These are phyloP conservation scores for Drosophila triauraria DNA, from an alignment of 1,140 invertebrate species.

Conservation along the genomic window DNA sequence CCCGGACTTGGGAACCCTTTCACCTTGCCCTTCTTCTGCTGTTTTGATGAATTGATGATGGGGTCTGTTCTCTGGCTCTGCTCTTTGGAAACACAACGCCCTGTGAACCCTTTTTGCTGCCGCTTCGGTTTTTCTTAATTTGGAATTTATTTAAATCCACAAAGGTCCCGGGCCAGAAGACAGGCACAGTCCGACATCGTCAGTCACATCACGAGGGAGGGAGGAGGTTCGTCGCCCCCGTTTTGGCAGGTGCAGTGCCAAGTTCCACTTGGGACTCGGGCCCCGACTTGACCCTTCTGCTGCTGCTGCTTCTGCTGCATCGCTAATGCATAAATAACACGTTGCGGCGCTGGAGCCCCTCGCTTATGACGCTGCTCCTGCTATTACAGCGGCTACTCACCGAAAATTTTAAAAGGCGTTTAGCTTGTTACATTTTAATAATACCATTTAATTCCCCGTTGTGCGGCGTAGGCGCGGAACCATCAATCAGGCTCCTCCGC, in stretches of 20 bases:
- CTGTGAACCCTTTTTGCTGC: constrained; percentile 45
- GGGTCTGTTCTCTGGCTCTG: constrained; percentile 56
- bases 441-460: constrained; percentile 78
- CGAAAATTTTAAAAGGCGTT: constrained; percentile 80
- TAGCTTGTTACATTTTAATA: constrained; percentile 83
- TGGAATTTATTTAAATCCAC: constrained; percentile 84
- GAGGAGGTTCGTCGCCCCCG: constrained; percentile 65
- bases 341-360: constrained; percentile 41
- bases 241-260: constrained; percentile 71
- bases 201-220: constrained; percentile 25
- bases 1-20: constrained; percentile 22
- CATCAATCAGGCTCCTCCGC: constrained; percentile 64
- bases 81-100: constrained; percentile 50
- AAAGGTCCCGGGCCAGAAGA: constrained; percentile 18
- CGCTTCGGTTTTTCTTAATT: constrained; percentile 76
- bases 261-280: constrained; percentile 2
- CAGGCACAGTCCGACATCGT: constrained; percentile 8
- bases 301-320: constrained; percentile 24
- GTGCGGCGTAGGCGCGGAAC: constrained; percentile 74
- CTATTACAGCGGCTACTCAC: constrained; percentile 57
- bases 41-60: constrained; percentile 85
- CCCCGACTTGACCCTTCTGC: constrained; percentile 6
- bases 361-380: constrained; percentile 22
- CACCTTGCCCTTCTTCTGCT: constrained; percentile 38
- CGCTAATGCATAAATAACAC: constrained; percentile 80